Evolutionary conservation across 2,888 invertebrate species (phyloP), one percentile per base, ranked within the genome.

Genomic region (Drosophila algonquin): DNA sequence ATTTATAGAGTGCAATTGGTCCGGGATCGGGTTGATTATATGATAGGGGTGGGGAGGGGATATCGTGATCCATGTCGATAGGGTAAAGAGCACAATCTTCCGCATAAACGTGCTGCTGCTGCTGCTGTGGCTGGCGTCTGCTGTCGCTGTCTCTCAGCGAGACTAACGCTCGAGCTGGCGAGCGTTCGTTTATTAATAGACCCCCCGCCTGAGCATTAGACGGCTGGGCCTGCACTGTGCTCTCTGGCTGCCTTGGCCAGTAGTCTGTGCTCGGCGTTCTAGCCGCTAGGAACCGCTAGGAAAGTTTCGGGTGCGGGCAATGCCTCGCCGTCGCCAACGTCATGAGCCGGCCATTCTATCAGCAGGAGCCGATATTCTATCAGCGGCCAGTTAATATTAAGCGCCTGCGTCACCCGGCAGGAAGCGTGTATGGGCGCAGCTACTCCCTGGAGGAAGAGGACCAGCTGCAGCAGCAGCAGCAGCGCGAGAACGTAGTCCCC

Each of bases 261-360:
- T 61, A 84, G 83, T 84, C 88, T 77, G 71, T 64, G 81, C 70
- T 71, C 68, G 72, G 75, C 85, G 61, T 59, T 68, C 59, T 60
- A 68, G 74, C 74, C 63, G 73, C 73, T 77, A 81, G 82, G 77
- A 80, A 77, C 7, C 60, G 44, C 32, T 48, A 12, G 57, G 60
- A 63, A 63, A 35, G 47, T 21, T 48, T 50, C 40, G 32, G 63
- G 53, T 44, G 58, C 70, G 67, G 79, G 70, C 77, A 73, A 88
- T 78, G 85, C 76, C 56, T 67, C 63, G 73, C 48, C 70, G 50
- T 48, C 59, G 79, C 48, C 70, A 53, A 46, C 57, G 79, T 69
- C 76, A 87, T 83, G 85, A 86, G 76, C 85, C 81, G 76, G 78
- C 76, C 79, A 74, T 68, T 80, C 72, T 83, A 80, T 68, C 87